Base-by-base conservation (phyloP, 1,140 invertebrate species). In the Chionoecetes opilio region DNA sequence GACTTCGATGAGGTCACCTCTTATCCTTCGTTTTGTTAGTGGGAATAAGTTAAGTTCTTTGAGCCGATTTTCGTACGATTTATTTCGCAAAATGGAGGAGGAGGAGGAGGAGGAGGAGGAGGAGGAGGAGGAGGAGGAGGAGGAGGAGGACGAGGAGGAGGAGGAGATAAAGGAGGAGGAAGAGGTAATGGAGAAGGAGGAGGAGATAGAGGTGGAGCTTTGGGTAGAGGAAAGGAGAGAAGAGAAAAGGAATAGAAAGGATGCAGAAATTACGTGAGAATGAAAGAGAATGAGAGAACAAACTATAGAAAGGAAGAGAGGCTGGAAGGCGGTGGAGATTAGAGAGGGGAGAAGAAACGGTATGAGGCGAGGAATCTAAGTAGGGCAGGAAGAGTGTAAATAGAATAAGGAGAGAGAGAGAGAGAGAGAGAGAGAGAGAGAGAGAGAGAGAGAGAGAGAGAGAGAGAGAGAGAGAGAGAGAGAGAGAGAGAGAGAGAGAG, bases 401-500 rank as follows among this genome's bases (percentile, higher is more conserved):
- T 75, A n/a, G 26, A n/a, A n/a, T 26, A n/a, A n/a, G 21, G 63
- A n/a, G 63, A n/a, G 63, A 3, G 17, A 3, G 17, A 2, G 63
- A n/a, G 63, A n/a, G 63, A 3, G 17, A 3, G 17, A 2, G 63
- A n/a, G 63, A n/a, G 63, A n/a, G 63, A n/a, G 63, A n/a, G 63
- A n/a, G 63, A n/a, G 63, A n/a, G 63, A n/a, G 63, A n/a, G 21
- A n/a, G 63, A 75, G 63, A 75, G 63, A 75, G 63, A 75, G 63
- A 75, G 63, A 75, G 63, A 75, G 63, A 75, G 63, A 75, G 63
- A 75, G 63, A 75, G 63, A 75, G 63, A 75, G 63, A 75, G 63
- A 75, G 63, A 75, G 63, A 75, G 63, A 75, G 63, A 75, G 63
- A 75, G 63, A 75, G 63, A 75, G 63, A 75, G 63, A 75, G 63